Evolutionary conservation across 2,888 invertebrate genomes (phyloP).

Genomic region (Brachyptera putata): DNA sequence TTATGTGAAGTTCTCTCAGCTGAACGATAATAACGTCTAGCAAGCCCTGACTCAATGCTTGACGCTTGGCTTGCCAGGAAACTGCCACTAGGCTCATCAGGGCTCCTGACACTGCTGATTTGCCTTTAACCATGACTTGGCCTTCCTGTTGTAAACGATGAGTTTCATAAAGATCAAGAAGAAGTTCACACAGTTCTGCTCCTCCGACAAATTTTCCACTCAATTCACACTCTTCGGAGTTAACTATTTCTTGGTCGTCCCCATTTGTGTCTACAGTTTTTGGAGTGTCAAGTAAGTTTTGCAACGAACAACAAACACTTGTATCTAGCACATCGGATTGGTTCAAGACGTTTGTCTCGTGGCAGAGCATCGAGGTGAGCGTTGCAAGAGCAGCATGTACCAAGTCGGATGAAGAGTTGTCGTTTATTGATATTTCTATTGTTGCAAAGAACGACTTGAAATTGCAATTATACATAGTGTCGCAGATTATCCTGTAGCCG

Average conservation of each 20-base stretch:
- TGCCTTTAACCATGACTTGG: slow-evolving; percentile 39
- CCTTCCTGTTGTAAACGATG: slow-evolving; percentile 37
- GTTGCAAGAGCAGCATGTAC: slow-evolving; percentile 41
- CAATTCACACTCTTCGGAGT: too few relatives aligned
- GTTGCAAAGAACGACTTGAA: slow-evolving; percentile 37
- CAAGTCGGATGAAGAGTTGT: slow-evolving; percentile 37
- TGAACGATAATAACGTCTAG: slow-evolving; percentile 44
- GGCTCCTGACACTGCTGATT: slow-evolving; percentile 44
- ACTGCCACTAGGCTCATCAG: slow-evolving; percentile 48
- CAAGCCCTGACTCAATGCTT: slow-evolving; percentile 45
- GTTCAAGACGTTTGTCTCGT: slow-evolving; percentile 38
- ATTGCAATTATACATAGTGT: slow-evolving; percentile 38
- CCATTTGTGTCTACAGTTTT: not conserved
- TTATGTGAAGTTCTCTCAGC: slow-evolving; percentile 47
- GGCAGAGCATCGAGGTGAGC: slow-evolving; percentile 40
- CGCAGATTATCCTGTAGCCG: slow-evolving; percentile 37
- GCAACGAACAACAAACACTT: not conserved
- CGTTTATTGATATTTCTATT: slow-evolving; percentile 38
- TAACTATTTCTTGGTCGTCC: not conserved
- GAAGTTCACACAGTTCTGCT: slow-evolving; percentile 47
- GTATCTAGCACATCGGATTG: not conserved
- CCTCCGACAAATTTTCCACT: slow-evolving; percentile 39
- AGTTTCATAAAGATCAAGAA: slow-evolving; percentile 48
- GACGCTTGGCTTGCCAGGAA: slow-evolving; percentile 48
- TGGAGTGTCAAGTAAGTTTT: slow-evolving; percentile 20